phyloP scores from a whole-genome alignment of 2,113 vertebrate species.

The Calyptomena viridis region DNA sequence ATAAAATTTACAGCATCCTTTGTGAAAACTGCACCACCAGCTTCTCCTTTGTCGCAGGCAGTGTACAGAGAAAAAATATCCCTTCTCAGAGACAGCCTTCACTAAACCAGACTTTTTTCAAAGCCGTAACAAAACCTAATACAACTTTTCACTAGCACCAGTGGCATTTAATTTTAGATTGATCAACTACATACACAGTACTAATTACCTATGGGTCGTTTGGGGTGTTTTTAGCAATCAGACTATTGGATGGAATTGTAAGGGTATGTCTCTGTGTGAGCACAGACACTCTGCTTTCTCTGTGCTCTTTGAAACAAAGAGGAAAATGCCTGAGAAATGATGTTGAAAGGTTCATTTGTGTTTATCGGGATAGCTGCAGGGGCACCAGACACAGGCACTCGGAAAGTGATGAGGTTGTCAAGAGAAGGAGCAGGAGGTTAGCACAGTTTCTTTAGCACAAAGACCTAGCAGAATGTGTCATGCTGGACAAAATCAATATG shows the following conservation, averaged over 20 bases:
- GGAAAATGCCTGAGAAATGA: not conserved
- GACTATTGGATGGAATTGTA: not conserved
- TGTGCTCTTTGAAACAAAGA: not conserved
- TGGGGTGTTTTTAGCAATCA: not conserved
- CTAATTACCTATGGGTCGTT: not conserved
- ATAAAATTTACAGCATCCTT: not conserved
- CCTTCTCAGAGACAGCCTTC: not conserved
- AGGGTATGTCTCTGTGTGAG: not conserved
- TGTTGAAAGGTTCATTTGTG: not conserved
- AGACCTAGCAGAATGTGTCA: not conserved
- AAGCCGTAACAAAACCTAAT: not conserved
- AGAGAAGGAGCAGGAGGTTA: not conserved
- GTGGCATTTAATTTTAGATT: conserved; percentile 37
- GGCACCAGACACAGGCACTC: not conserved
- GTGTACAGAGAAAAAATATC: not conserved
- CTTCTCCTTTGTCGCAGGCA: not conserved
- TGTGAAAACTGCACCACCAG: not conserved
- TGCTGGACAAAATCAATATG: not conserved
- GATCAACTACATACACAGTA: conserved; percentile 10
- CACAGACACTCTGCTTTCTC: not conserved
- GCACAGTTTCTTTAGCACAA: not conserved
- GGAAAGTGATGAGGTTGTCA: not conserved
- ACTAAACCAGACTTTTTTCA: not conserved
- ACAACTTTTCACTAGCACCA: not conserved
- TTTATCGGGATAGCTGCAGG: not conserved